Evolutionary conservation across 2,797 vertebrate species (phyloP).

Genomic region (Chiloscyllium punctatum): DNA sequence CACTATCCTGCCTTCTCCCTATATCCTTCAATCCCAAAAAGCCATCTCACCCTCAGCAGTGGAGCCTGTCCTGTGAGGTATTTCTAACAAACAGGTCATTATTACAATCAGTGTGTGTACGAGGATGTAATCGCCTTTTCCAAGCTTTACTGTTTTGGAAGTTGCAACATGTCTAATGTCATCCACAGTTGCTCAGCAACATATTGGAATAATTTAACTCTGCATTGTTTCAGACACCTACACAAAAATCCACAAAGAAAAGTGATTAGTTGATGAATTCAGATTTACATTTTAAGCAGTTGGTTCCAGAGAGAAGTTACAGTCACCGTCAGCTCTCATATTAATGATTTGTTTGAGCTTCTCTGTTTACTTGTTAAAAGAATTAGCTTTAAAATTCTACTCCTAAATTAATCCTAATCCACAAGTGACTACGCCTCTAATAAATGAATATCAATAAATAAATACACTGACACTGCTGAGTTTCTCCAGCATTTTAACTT

Average conservation of each 20-base stretch:
- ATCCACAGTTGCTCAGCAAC: not conserved
- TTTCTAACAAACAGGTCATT: not conserved
- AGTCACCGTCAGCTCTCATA: not conserved
- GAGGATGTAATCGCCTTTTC: not conserved
- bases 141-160: not conserved
- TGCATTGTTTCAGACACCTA: not conserved
- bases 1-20: not conserved
- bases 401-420: no score
- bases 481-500: no score
- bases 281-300: not conserved
- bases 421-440: no score
- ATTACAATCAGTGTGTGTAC: not conserved
- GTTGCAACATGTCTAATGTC: not conserved
- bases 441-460: no score
- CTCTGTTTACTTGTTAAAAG: not conserved
- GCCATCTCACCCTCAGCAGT: not conserved
- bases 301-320: no score
- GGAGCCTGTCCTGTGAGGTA: not conserved
- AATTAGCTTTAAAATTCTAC: no score
- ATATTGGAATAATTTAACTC: not conserved
- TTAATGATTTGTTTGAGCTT: not conserved
- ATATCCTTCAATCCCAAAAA: not conserved
- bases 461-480: no score
- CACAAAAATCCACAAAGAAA: not conserved
- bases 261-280: not conserved